Conservation (phyloP, 2,888 invertebrate genomes). For the Rotaria magnacalcarata region DNA sequence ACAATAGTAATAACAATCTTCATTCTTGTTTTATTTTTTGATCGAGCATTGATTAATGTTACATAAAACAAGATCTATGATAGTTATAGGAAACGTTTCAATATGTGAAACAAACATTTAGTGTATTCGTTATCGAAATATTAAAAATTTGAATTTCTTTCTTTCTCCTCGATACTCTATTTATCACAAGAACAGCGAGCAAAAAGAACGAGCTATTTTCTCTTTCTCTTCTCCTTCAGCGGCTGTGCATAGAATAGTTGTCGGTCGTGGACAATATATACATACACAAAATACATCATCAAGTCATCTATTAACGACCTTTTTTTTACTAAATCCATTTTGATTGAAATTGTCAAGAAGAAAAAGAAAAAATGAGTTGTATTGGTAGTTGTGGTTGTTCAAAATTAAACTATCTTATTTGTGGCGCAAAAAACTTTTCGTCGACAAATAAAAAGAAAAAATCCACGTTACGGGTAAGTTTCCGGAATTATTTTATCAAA, state of each 20-base stretch:
- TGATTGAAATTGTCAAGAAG: background rate
- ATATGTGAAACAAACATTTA: background rate
- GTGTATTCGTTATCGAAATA: background rate
- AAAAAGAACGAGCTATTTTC: background rate
- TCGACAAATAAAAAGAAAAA: background rate
- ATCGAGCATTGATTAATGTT: background rate
- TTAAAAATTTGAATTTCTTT: background rate
- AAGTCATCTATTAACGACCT: background rate
- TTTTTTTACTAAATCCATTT: background rate
- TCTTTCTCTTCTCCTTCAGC: background rate
- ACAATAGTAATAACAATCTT: background rate
- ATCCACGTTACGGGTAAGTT: background rate
- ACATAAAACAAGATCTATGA: no score
- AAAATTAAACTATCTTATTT: background rate
- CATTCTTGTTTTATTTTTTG: background rate
- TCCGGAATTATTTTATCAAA: background rate
- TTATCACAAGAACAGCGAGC: background rate
- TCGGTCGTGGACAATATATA: background rate
- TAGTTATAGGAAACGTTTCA: no score
- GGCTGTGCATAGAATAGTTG: background rate
- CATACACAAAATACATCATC: background rate
- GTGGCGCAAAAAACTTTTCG: background rate
- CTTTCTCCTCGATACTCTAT: background rate
- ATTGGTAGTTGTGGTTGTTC: background rate
- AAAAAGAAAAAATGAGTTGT: background rate